These are phyloP conservation scores for Mustela erminea DNA, from an alignment of 2,797 vertebrate species.

Conservation along the genomic window DNA sequence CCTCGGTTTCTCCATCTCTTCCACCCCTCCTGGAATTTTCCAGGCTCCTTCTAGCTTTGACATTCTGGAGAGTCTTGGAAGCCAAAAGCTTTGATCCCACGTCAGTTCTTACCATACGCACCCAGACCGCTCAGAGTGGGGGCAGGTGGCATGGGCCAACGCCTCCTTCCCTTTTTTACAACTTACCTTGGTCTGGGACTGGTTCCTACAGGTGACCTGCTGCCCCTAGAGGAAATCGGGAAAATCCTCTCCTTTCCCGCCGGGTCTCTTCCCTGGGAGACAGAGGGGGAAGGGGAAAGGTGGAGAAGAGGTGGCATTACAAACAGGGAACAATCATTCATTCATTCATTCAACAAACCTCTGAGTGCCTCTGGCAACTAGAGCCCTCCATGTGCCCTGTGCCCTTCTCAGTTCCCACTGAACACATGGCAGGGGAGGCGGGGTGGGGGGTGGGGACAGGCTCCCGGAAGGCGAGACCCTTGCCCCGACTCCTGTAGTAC, in stretches of 20 bases:
- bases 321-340: not conserved
- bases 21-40: not conserved
- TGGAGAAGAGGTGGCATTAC: not conserved
- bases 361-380: not conserved
- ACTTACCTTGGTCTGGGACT: not conserved
- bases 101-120: not conserved
- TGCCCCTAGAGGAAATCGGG: not conserved
- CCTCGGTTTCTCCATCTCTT: not conserved
- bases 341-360: conserved; percentile 27
- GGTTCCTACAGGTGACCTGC: not conserved
- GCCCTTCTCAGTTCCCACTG: not conserved
- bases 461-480: not conserved
- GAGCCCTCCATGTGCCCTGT: not conserved
- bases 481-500: not conserved
- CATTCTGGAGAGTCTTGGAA: not conserved
- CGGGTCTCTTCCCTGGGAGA: not conserved
- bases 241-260: not conserved
- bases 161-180: not conserved
- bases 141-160: not conserved
- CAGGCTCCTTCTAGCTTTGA: not conserved
- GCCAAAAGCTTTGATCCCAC: not conserved
- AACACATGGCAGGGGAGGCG: not conserved
- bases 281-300: not conserved
- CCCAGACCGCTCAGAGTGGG: not conserved
- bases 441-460: not conserved